Conservation (phyloP, 1,140 invertebrate species). For the Wiebesia pumilae region DNA sequence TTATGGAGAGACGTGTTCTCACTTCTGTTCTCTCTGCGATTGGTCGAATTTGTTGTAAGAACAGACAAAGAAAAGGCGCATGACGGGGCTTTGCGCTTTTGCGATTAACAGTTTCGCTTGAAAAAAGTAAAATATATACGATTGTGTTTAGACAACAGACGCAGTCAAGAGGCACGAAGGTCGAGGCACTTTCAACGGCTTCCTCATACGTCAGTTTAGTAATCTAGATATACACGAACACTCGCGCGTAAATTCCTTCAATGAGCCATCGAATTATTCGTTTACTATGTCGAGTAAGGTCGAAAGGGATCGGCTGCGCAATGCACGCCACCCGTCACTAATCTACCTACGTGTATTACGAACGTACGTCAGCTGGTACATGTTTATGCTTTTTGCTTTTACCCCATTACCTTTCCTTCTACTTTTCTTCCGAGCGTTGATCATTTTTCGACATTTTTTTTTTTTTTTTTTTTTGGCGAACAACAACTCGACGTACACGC, state of each 20-base stretch:
- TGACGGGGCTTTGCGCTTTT: background rate
- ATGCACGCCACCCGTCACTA: background rate
- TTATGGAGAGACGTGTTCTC: background rate
- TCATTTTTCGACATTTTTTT: conserved; percentile 28
- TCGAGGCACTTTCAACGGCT: conserved; percentile 59
- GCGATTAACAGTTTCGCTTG: background rate
- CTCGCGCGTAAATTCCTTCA: too few species aligned
- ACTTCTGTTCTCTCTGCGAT: background rate
- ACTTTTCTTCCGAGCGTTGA: conserved; percentile 7
- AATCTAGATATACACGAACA: conserved; percentile 37
- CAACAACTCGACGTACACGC: background rate
- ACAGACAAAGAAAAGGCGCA: conserved; percentile 21
- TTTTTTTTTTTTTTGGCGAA: conserved; percentile 34
- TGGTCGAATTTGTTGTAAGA: background rate
- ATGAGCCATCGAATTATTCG: conserved; percentile 56
- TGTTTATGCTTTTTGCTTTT: conserved; percentile 5
- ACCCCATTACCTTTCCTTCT: conserved; percentile 51
- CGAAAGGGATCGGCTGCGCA: conserved; percentile 64
- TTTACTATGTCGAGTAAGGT: conserved; percentile 66
- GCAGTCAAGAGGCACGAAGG: conserved; percentile 58
- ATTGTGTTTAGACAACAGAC: conserved; percentile 18
- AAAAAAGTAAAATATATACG: background rate
- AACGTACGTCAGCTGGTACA: conserved; percentile 16
- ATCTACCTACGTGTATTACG: background rate
- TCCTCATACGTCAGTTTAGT: conserved; percentile 60